Percentiles rank a stretch among this genome's conserved stretches.
phyloP scores from a whole-genome alignment of 2,888 invertebrate species.

The Corythucha ciliata region DNA sequence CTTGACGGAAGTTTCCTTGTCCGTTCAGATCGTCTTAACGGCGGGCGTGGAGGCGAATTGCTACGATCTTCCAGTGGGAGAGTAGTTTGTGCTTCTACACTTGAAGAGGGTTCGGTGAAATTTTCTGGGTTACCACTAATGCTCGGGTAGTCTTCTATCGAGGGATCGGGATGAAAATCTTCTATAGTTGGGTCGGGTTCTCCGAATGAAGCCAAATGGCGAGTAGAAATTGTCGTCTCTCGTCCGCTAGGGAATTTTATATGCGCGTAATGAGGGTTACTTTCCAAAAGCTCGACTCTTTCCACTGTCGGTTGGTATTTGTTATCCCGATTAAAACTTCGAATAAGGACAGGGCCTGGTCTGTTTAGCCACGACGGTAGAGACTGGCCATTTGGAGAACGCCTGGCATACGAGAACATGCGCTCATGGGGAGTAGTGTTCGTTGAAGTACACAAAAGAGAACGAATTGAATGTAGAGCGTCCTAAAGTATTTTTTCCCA shows the following conservation, averaged over 20 bases:
- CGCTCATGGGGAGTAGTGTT: conserved; percentile 29
- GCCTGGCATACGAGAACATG: conserved; percentile 19
- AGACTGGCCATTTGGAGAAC: background rate
- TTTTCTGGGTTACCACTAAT: too few species aligned
- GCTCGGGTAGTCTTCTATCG: too few species aligned
- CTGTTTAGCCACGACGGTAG: conserved; percentile 9
- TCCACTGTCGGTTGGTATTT: conserved; percentile 31
- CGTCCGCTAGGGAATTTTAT: conserved; percentile 16
- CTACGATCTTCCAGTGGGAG: too few species aligned
- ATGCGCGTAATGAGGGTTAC: conserved; percentile 15
- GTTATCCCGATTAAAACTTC: background rate
- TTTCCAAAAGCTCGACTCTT: conserved; percentile 29
- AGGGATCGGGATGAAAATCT: too few species aligned
- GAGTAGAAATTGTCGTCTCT: conserved; percentile 29
- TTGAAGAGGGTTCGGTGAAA: too few species aligned
- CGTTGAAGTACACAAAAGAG: conserved; percentile 28
- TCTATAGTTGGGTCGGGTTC: too few species aligned
- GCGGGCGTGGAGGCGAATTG: too few species aligned
- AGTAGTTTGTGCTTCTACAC: too few species aligned
- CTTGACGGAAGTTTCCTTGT: too few species aligned
- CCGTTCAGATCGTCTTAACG: too few species aligned
- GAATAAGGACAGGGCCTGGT: conserved; percentile 9
- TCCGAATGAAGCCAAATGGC: conserved; percentile 27
- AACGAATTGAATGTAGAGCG: conserved; percentile 29
- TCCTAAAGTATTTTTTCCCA: conserved; percentile 30